Percentiles rank a stretch among this genome's conserved stretches.
phyloP scores from a whole-genome alignment of 2,113 vertebrate genomes.

The Apus apus region DNA sequence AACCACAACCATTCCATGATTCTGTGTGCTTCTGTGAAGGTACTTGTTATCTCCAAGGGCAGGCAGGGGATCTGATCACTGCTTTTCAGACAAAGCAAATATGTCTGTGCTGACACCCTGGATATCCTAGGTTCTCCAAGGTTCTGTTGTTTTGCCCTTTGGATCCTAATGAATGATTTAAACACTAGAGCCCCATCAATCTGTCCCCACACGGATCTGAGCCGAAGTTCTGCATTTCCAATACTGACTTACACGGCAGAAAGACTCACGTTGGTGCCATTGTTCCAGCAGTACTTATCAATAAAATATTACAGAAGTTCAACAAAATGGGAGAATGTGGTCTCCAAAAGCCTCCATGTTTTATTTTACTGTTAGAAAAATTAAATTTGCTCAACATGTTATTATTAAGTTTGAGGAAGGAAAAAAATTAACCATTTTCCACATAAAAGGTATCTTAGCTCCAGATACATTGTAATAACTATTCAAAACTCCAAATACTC shows the following conservation, averaged over 20 bases:
- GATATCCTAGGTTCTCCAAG: neutral
- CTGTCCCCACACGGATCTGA: neutral
- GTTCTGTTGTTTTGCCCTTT: neutral
- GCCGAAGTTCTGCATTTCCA: neutral
- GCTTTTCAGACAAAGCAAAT: neutral
- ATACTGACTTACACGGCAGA: neutral
- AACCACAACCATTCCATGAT: neutral
- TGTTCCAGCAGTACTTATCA: neutral
- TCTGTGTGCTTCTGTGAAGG: neutral
- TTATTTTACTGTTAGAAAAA: neutral
- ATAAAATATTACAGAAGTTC: neutral
- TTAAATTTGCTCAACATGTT: neutral
- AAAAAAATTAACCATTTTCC: neutral
- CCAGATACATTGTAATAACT: neutral
- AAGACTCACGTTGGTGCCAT: neutral
- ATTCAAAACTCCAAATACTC: neutral
- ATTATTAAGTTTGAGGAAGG: neutral
- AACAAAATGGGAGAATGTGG: neutral
- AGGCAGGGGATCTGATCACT: neutral
- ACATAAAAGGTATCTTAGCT: neutral
- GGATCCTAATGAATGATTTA: neutral
- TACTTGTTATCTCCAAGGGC: neutral
- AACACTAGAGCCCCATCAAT: accelerated
- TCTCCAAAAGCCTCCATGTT: neutral
- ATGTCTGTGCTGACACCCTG: neutral